Evolutionary conservation across 2,113 vertebrate genomes (phyloP).

Genomic region (Labrus mixtus): DNA sequence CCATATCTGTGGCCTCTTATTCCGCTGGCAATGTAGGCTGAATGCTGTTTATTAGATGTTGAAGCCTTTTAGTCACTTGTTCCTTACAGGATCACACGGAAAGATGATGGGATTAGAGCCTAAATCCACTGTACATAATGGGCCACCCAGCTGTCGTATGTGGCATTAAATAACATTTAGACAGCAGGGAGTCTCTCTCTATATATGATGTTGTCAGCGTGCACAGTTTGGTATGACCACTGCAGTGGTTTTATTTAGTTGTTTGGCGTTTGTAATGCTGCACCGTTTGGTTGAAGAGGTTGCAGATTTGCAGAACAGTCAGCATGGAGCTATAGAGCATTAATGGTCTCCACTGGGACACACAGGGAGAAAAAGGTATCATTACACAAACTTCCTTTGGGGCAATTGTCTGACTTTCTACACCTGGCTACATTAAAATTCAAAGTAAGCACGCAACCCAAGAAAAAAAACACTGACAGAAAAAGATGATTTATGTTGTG

Average conservation of each 20-base stretch:
- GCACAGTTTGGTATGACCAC: not conserved
- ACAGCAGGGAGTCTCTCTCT: constrained; percentile 3
- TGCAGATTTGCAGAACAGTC: not conserved
- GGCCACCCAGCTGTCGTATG: constrained; percentile 41
- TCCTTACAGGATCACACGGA: constrained; percentile 58
- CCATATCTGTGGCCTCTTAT: constrained; percentile 36
- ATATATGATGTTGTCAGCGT: not conserved
- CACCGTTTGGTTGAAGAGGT: not conserved
- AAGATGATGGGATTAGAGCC: constrained; percentile 52
- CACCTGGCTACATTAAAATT: constrained; percentile 45
- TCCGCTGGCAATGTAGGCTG: constrained; percentile 35
- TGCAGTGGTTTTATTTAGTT: not conserved
- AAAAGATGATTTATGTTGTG: constrained; percentile 24
- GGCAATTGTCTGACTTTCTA: constrained; percentile 37
- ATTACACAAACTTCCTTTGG: constrained; percentile 45
- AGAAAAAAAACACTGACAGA: constrained; percentile 13
- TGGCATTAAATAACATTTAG: not conserved
- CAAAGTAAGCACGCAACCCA: constrained; percentile 32
- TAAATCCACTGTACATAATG: constrained; percentile 40
- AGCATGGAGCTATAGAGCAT: constrained; percentile 11
- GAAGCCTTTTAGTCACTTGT: constrained; percentile 47
- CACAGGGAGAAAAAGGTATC: constrained; percentile 34
- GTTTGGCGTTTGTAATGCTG: not conserved
- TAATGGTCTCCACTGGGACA: constrained; percentile 36
- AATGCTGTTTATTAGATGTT: constrained; percentile 56